These are phyloP conservation scores for Trissolcus japonicus DNA, from an alignment of 2,888 invertebrate genomes.

Conservation along the genomic window DNA sequence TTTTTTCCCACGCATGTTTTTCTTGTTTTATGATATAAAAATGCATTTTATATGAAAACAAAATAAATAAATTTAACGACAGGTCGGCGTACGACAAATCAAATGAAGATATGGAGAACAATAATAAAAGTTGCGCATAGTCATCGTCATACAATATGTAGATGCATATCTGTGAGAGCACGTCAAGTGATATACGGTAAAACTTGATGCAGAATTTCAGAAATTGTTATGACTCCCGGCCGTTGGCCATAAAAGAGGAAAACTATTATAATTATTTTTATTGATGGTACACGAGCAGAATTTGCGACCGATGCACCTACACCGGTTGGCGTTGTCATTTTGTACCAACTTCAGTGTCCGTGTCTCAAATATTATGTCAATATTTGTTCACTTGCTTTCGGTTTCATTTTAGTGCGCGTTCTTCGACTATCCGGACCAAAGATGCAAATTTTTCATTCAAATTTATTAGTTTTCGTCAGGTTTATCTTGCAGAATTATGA, in stretches of 20 bases:
- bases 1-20: conserved; percentile 1
- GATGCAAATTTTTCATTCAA: conserved; percentile 26
- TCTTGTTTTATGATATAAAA: neutral
- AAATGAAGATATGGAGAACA: conserved; percentile 41
- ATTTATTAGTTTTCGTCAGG: conserved; percentile 11
- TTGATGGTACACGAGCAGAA: conserved; percentile 14
- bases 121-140: conserved; percentile 35
- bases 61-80: conserved; percentile 1
- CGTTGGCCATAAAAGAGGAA: conserved; percentile 5
- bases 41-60: neutral
- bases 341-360: conserved; percentile 4
- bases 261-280: conserved; percentile 39
- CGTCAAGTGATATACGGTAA: conserved; percentile 19
- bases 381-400: conserved; percentile 22
- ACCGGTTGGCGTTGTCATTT: conserved; percentile 5
- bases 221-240: conserved; percentile 12
- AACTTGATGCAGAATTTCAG: conserved; percentile 30
- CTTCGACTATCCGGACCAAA: conserved; percentile 23
- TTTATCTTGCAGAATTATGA: neutral
- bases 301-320: conserved; percentile 2
- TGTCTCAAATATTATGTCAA: conserved; percentile 20
- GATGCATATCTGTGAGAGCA: conserved; percentile 31
- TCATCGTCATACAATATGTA: conserved; percentile 31
- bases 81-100: conserved; percentile 15
- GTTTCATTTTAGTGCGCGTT: conserved; percentile 7